phyloP scores from a whole-genome alignment of 2,797 vertebrate genomes.

The Pseudochirops corinnae region DNA sequence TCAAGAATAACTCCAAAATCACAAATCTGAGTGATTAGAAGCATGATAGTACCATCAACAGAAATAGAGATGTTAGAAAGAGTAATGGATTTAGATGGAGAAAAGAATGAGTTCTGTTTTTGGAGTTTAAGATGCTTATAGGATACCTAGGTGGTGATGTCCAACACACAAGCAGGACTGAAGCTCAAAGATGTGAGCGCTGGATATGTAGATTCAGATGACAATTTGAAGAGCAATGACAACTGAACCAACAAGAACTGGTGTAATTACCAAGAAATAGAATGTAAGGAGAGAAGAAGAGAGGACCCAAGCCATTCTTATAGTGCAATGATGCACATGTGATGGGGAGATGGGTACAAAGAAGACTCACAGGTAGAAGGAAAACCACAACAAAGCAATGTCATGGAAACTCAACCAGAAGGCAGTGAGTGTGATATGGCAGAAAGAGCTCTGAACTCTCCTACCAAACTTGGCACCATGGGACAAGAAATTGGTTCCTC shows the following conservation, averaged over 20 bases:
- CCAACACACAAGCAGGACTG: background rate
- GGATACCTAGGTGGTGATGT: background rate
- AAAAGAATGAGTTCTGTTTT: background rate
- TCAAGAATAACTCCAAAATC: background rate
- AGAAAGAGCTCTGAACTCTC: background rate
- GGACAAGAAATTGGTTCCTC: background rate
- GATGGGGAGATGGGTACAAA: background rate
- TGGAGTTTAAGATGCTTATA: background rate
- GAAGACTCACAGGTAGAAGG: background rate
- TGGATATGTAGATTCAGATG: background rate
- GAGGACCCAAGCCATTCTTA: background rate
- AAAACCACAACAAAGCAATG: background rate
- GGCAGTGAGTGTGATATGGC: background rate
- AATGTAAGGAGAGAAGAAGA: background rate
- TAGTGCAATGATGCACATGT: background rate
- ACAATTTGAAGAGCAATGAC: background rate
- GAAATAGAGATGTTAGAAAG: background rate
- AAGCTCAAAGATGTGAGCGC: background rate
- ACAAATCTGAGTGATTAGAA: background rate
- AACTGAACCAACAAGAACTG: background rate
- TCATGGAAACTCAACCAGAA: background rate
- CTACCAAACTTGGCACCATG: background rate
- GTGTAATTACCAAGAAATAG: background rate
- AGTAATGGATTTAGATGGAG: background rate
- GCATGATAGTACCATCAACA: background rate